These are phyloP conservation scores for Axis porcinus DNA, from an alignment of 2,113 vertebrate species.

Conservation along the genomic window DNA sequence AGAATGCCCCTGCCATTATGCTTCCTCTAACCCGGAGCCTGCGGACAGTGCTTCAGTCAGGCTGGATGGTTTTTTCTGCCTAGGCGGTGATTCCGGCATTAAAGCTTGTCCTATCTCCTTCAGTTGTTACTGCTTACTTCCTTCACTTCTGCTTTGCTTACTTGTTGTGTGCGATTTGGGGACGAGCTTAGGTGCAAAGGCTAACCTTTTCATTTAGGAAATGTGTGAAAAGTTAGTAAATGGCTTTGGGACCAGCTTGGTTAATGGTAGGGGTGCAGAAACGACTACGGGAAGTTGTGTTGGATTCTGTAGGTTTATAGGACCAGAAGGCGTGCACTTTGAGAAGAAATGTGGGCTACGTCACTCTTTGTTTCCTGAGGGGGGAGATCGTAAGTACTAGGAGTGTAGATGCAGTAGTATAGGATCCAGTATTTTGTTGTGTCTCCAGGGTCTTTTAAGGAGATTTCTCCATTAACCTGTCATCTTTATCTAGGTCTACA, in stretches of 20 bases:
- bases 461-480: neutral
- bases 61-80: neutral
- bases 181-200: neutral
- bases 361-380: neutral
- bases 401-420: rapidly evolving
- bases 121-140: neutral
- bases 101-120: neutral
- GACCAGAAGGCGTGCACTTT: neutral
- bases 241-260: neutral
- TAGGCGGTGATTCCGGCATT: neutral
- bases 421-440: neutral
- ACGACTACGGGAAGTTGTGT: neutral
- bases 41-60: neutral
- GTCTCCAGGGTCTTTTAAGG: neutral
- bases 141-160: neutral
- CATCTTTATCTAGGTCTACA: neutral
- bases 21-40: rapidly evolving
- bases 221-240: neutral
- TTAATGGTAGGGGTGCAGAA: neutral
- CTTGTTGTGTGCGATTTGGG: neutral
- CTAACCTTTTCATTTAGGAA: neutral
- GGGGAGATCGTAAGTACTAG: neutral
- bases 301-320: neutral
- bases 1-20: neutral
- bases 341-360: neutral